A percentile compares a stretch with the other conserved stretches of the same genome.
Evolutionary conservation across 1,140 invertebrate species (phyloP).

Genomic region (Pristionchus pacificus): DNA sequence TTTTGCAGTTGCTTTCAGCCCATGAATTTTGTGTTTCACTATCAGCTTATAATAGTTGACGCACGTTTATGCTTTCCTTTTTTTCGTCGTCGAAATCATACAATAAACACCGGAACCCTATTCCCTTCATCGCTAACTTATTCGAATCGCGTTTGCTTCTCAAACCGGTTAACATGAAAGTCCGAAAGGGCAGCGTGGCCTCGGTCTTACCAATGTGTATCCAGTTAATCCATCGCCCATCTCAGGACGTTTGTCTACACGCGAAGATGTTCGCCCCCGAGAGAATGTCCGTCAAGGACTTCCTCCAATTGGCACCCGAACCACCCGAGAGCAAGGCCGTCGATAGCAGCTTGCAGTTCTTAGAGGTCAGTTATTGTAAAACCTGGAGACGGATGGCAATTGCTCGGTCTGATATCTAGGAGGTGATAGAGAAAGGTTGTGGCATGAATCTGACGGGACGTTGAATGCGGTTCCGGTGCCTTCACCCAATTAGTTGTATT

Average conservation of each 20-base stretch:
- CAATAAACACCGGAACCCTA: no score
- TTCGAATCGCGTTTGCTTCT: conserved; percentile 40
- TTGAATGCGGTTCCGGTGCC: no score
- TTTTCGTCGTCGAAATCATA: no score
- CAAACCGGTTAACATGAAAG: conserved; percentile 21
- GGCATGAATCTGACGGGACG: not conserved
- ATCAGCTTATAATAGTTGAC: no score
- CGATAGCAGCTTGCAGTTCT: conserved; percentile 41
- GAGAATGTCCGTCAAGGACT: conserved; percentile 75
- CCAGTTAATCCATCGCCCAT: conserved; percentile 26
- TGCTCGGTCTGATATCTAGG: conserved; percentile 1
- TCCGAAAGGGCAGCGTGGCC: no score
- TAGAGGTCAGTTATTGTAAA: conserved; percentile 35
- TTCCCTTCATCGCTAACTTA: conserved; percentile 11
- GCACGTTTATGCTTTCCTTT: conserved; percentile 2
- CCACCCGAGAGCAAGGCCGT: conserved; percentile 75
- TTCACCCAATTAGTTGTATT: no score
- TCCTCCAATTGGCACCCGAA: conserved; percentile 75
- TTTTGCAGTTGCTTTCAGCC: conserved; percentile 18
- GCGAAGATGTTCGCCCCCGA: conserved; percentile 77
- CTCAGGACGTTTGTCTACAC: conserved; percentile 81
- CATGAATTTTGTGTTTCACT: conserved; percentile 25
- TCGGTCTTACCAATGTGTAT: no score
- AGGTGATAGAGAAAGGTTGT: not conserved
- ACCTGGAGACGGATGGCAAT: not conserved